Conservation (phyloP, 1,140 invertebrate species). For the Choristoneura fumiferana region DNA sequence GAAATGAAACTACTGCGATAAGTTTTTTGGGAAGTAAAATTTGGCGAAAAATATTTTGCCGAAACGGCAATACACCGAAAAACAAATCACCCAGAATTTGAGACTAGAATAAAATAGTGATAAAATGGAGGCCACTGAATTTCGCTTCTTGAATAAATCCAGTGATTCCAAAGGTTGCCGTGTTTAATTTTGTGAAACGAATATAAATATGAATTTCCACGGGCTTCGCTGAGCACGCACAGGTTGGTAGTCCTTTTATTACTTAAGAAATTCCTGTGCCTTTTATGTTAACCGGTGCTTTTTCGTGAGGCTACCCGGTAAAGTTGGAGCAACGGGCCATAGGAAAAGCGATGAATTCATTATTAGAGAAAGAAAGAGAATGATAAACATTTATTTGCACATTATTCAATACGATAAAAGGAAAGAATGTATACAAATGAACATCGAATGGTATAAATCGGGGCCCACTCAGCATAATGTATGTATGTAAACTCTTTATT, state of each 20-base stretch:
- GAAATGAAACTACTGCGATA: too few species aligned
- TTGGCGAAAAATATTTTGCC: too few species aligned
- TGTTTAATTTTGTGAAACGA: slow-evolving; percentile 39
- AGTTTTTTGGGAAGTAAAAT: too few species aligned
- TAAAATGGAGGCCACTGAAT: too few species aligned
- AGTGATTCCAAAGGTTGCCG: slow-evolving; percentile 8
- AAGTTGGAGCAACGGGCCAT: slow-evolving; percentile 41
- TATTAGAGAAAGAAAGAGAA: background rate
- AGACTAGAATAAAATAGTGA: too few species aligned
- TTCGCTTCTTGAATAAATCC: background rate
- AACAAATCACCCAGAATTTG: too few species aligned
- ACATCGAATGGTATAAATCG: too few species aligned
- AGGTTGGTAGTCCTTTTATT: slow-evolving; percentile 59
- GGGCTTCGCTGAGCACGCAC: slow-evolving; percentile 60
- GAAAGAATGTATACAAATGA: too few species aligned
- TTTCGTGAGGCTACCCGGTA: slow-evolving; percentile 65
- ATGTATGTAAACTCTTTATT: too few species aligned
- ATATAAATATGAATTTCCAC: slow-evolving; percentile 67
- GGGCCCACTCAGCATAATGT: too few species aligned
- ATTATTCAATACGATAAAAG: too few species aligned
- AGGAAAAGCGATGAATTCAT: slow-evolving; percentile 30
- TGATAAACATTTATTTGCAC: background rate
- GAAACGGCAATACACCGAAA: too few species aligned
- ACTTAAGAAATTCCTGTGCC: slow-evolving; percentile 58
- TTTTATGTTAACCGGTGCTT: slow-evolving; percentile 68